Evolutionary conservation across 2,888 invertebrate genomes (phyloP), one percentile per base, ranked within the genome.

Genomic region (Vanessa cardui): DNA sequence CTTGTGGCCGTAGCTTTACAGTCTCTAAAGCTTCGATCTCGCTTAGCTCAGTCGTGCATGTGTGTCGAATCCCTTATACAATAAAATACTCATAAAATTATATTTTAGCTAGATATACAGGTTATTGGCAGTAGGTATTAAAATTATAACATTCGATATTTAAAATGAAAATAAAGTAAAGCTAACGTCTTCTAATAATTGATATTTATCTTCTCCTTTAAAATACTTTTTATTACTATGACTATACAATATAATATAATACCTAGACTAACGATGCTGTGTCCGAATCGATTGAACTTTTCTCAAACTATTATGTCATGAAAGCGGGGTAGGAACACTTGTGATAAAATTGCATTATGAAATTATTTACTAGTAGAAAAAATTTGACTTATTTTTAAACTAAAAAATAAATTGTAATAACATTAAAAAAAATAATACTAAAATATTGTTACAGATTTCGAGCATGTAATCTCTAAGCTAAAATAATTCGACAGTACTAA

Each of bases 231-330:
- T 70, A 75, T 58, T 52, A 74, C 68, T 69, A 72, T 73, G 71
- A 74, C 67, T 75, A 75, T 75, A 74, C 73, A 73, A 71, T 39
- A 39, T 39, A 39, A 39, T 39, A 73, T 72, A 74, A 44, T 56
- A 66, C 62, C 68, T 71, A 73, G 56, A 61, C 66, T 70, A 70
- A 64, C 46, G 72, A 72, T 74, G 74, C 73, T 74, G 74, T 72
- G 72, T 68, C 33, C 60, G 67, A 72, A 72, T 65, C 56, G 39
- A 20, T 56, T 0, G 1, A 18, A 39, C 18, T 56, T 56, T 56
- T 56, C 1, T 18, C 4, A 7, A 18, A 33, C 16, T 0, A 56
- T 9, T n/a, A 56, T 49, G 1, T 20, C 18, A 18, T 9, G 49
- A 49, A 20, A 49, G 12, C 5, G 0, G 9, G 12, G 2, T 49